Evolutionary conservation across 2,888 invertebrate genomes (phyloP), one percentile per base, ranked within the genome.

Genomic region (Melangyna quadrimaculata): DNA sequence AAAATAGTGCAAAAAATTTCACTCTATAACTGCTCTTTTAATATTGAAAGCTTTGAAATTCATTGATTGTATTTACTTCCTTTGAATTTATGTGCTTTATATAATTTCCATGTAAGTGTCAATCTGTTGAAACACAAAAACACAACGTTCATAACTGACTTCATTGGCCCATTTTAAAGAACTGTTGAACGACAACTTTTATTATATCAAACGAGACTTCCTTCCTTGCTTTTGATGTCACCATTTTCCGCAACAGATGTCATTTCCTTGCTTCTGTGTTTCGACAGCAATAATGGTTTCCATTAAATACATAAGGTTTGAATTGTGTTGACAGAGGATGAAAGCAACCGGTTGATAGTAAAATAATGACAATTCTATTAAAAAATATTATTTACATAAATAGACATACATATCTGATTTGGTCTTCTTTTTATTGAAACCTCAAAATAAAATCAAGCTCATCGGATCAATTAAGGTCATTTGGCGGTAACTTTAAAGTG

Each of bases 401-500:
- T n/a, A n/a, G n/a, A n/a, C n/a, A 14, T 61, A 10, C 9, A n/a
- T n/a, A n/a, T 24, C 2, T 14, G n/a, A 27, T 24, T 37, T 40
- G 29, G 8, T 29, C 0, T 14, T n/a, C 4, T 17, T 55, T 57
- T 17, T 19, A 12, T 14, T 24, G 12, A 35, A 61, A 61, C 57
- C 43, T 2, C 63, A 63, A 63, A 43, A 27, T 24, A 17, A 63
- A 27, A 59, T 14, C 22, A 35, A 37, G 4, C 59, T 5, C 37
- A 61, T 12, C 19, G 1, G 3, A 12, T 72, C 14, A 43, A 69
- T 79, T 73, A 7, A 24, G 79, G 67, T 69, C 73, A 43, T 22
- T 40, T 73, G 9, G 40, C 37, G 67, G 73, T 17, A 14, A 22
- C 59, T 74, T 74, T 79, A 59, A 73, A 45, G 59, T 40, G 57